phyloP scores from a whole-genome alignment of 2,888 invertebrate genomes.

The Lycaena phlaeas region DNA sequence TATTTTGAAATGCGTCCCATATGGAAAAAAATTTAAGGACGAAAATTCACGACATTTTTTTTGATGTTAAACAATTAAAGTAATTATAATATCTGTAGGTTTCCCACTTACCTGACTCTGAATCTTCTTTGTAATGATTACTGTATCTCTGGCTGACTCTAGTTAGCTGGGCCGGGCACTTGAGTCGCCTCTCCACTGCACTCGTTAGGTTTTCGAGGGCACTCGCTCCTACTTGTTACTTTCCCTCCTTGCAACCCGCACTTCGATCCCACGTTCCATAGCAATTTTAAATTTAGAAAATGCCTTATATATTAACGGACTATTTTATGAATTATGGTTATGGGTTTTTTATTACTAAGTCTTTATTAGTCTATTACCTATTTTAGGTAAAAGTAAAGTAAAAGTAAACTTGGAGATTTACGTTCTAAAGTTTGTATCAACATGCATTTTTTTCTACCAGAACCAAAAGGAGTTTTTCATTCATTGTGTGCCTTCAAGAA shows the following conservation, averaged over 20 bases:
- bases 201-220: constrained; percentile 47
- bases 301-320: background rate
- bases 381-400: too few relatives aligned
- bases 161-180: constrained; percentile 45
- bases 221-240: constrained; percentile 45
- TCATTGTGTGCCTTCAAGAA: too few relatives aligned
- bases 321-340: background rate
- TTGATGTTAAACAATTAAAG: too few relatives aligned
- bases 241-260: constrained; percentile 22
- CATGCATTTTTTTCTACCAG: too few relatives aligned
- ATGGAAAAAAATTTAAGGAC: too few relatives aligned
- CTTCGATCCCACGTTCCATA: constrained; percentile 12
- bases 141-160: constrained; percentile 21
- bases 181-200: constrained; percentile 37
- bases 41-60: too few relatives aligned
- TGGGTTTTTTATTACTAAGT: too few relatives aligned
- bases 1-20: too few relatives aligned
- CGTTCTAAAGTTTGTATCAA: too few relatives aligned
- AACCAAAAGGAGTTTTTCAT: too few relatives aligned
- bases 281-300: constrained; percentile 7
- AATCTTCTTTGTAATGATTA: constrained; percentile 12
- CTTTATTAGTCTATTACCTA: too few relatives aligned
- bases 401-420: too few relatives aligned
- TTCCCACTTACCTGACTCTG: background rate
- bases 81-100: background rate